Percentiles rank a stretch among this genome's conserved stretches.
Evolutionary conservation across 1,140 invertebrate species (phyloP).

Genomic region (Meloidogyne chitwoodi): DNA sequence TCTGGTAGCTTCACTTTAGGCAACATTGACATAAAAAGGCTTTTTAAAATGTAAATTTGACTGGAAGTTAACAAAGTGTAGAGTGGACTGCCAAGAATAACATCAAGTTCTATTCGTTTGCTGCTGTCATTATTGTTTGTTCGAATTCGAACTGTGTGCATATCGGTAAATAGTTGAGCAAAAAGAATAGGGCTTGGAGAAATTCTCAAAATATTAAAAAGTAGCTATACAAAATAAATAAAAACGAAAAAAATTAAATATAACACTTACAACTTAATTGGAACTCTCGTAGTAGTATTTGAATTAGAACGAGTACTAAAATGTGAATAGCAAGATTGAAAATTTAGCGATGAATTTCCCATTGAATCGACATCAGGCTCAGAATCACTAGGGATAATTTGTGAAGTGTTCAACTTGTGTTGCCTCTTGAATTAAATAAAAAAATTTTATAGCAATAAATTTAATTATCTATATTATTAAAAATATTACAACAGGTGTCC

Average conservation of each 20-base stretch:
- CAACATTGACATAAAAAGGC: conserved; percentile 27
- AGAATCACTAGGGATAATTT: neutral
- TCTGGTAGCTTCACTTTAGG: neutral
- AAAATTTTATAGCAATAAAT: neutral
- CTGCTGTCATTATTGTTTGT: conserved; percentile 32
- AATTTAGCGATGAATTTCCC: conserved; percentile 33
- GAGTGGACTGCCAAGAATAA: conserved; percentile 26
- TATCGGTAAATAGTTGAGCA: conserved; percentile 41
- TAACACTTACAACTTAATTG: neutral
- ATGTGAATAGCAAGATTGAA: conserved; percentile 46
- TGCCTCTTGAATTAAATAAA: neutral
- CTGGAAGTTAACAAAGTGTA: conserved; percentile 39
- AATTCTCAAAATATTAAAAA: conserved; percentile 34
- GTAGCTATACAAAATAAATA: neutral
- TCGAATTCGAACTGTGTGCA: conserved; percentile 33
- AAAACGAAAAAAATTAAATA: neutral
- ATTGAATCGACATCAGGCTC: conserved; percentile 11
- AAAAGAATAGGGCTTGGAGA: conserved; percentile 34
- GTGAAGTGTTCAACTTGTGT: conserved; percentile 1
- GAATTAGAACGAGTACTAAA: conserved; percentile 27
- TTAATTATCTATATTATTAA: too few species aligned
- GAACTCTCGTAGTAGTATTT: neutral
- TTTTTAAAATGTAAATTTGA: conserved; percentile 29
- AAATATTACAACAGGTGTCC: conserved; percentile 17
- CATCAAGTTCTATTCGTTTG: conserved; percentile 33